Conservation (phyloP, 2,888 invertebrate species). For the Lasioglossum lativentre region DNA sequence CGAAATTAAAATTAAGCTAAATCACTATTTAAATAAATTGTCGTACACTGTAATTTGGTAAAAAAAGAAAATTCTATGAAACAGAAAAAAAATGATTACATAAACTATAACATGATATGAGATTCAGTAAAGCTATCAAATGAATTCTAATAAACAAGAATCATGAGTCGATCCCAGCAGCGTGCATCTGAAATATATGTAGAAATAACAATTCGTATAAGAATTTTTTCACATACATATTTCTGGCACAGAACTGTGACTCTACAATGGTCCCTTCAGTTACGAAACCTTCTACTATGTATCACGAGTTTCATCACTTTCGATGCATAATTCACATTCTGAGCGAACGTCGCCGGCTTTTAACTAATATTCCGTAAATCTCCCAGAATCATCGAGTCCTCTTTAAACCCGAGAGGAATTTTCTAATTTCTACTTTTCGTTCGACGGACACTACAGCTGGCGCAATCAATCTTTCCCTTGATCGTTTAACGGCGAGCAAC, state of each 20-base stretch:
- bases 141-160: background rate
- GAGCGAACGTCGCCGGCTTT: background rate
- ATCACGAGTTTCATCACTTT: background rate
- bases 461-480: background rate
- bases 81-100: too few species aligned
- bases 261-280: background rate
- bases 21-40: too few species aligned
- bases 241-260: background rate
- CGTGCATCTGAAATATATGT: background rate
- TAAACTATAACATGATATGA: background rate
- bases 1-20: too few species aligned
- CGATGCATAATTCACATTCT: conserved; percentile 5
- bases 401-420: conserved; percentile 6
- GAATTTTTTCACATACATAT: background rate
- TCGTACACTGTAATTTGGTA: too few species aligned
- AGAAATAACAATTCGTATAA: conserved; percentile 2
- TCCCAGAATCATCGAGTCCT: conserved; percentile 3
- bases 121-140: background rate
- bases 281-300: conserved; percentile 4
- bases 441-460: background rate
- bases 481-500: background rate
- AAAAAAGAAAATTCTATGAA: too few species aligned
- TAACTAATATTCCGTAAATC: conserved; percentile 1
- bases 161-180: background rate
- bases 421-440: background rate